Percentiles rank a stretch among this genome's conserved stretches.
phyloP scores from a whole-genome alignment of 2,113 vertebrate species.

The Ursus arctos region DNA sequence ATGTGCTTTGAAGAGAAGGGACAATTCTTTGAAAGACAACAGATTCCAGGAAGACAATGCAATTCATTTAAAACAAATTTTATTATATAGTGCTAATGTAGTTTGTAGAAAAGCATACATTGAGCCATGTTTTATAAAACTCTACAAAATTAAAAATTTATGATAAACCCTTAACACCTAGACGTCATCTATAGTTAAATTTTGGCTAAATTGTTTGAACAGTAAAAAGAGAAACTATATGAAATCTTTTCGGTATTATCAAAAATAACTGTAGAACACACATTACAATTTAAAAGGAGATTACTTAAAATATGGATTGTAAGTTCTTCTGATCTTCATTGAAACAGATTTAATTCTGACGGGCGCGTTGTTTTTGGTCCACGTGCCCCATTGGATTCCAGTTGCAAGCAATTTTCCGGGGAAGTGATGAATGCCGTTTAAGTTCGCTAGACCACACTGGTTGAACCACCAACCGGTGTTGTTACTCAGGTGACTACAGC shows the following conservation, averaged over 20 bases:
- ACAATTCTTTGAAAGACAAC: neutral
- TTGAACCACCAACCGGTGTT: slow-evolving; percentile 96
- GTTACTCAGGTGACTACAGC: slow-evolving; percentile 91
- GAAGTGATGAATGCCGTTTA: slow-evolving; percentile 91
- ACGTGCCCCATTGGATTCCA: slow-evolving; percentile 93
- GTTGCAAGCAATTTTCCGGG: slow-evolving; percentile 85
- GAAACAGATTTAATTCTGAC: slow-evolving; percentile 94
- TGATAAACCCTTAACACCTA: slow-evolving; percentile 42
- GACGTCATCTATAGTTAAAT: neutral
- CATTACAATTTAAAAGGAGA: neutral
- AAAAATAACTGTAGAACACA: slow-evolving; percentile 12
- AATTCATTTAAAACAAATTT: slow-evolving; percentile 35
- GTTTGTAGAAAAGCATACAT: neutral
- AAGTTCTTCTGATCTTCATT: slow-evolving; percentile 94
- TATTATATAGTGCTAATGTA: neutral
- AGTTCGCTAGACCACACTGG: slow-evolving; percentile 94
- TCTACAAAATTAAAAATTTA: slow-evolving; percentile 39
- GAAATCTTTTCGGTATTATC: slow-evolving; percentile 20
- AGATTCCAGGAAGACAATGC: slow-evolving; percentile 39
- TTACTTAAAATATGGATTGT: slow-evolving; percentile 87
- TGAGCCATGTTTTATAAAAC: slow-evolving; percentile 39
- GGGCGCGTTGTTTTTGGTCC: slow-evolving; percentile 89
- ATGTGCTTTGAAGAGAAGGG: neutral
- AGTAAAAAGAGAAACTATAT: neutral
- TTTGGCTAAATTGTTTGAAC: slow-evolving; percentile 1